Evolutionary conservation across 2,797 vertebrate genomes (phyloP).

Genomic region (Alcedo quadribrachys): DNA sequence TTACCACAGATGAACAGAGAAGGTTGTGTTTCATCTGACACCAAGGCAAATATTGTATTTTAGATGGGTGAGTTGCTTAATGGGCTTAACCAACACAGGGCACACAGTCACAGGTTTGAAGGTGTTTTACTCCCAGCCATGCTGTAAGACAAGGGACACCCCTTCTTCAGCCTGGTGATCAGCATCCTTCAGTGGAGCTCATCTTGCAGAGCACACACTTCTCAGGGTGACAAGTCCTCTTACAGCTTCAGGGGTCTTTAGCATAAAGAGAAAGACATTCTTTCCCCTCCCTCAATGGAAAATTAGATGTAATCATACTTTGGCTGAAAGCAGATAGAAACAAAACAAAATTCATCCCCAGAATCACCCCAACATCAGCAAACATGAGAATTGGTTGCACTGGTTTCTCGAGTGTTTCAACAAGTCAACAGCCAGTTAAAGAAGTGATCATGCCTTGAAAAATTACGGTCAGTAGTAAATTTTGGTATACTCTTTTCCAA

Average conservation of each 20-base stretch:
- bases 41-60: background rate
- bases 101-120: background rate
- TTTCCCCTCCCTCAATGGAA: background rate
- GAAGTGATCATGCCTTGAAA: background rate
- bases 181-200: background rate
- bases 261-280: background rate
- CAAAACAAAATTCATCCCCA: background rate
- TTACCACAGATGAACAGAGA: background rate
- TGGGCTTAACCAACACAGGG: background rate
- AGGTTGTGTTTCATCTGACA: background rate
- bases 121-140: background rate
- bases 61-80: background rate
- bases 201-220: rapidly evolving
- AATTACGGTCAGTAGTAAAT: background rate
- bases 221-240: background rate
- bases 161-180: background rate
- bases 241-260: background rate
- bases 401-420: background rate
- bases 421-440: background rate
- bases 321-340: background rate
- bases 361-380: background rate
- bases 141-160: background rate
- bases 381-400: background rate
- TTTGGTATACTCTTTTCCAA: background rate
- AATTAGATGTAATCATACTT: background rate